A percentile compares a stretch with the other conserved stretches of the same genome.
phyloP scores from a whole-genome alignment of 2,113 vertebrate genomes.

The Petromus typicus region DNA sequence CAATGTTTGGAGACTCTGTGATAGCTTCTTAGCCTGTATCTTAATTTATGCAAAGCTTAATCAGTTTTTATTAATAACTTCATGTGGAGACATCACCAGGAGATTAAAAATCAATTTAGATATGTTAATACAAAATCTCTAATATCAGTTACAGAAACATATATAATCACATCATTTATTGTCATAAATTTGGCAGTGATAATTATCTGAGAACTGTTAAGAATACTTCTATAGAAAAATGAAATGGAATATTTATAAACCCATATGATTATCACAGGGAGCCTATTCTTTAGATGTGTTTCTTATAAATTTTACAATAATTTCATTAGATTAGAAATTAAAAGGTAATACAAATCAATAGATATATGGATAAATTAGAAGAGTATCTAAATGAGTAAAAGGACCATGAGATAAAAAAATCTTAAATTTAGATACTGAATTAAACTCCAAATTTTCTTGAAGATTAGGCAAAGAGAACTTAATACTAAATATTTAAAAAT shows the following conservation, averaged over 20 bases:
- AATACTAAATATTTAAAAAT: background rate
- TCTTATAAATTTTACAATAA: background rate
- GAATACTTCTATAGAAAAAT: background rate
- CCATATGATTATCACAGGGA: background rate
- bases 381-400: background rate
- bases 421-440: background rate
- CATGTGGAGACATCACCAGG: background rate
- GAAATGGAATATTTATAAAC: background rate
- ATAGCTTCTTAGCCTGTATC: background rate
- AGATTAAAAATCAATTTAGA: constrained; percentile 30
- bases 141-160: background rate
- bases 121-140: background rate
- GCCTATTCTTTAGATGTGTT: background rate
- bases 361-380: background rate
- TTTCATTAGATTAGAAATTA: background rate
- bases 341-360: constrained; percentile 5
- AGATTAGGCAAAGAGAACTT: background rate
- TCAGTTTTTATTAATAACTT: constrained; percentile 25
- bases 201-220: background rate
- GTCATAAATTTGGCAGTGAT: background rate
- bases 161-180: background rate
- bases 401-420: background rate
- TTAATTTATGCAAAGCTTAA: background rate
- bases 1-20: background rate
- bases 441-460: background rate